Percentiles rank a stretch among this genome's conserved stretches.
phyloP scores from a whole-genome alignment of 1,140 invertebrate species.

The Oryctes rhinoceros region DNA sequence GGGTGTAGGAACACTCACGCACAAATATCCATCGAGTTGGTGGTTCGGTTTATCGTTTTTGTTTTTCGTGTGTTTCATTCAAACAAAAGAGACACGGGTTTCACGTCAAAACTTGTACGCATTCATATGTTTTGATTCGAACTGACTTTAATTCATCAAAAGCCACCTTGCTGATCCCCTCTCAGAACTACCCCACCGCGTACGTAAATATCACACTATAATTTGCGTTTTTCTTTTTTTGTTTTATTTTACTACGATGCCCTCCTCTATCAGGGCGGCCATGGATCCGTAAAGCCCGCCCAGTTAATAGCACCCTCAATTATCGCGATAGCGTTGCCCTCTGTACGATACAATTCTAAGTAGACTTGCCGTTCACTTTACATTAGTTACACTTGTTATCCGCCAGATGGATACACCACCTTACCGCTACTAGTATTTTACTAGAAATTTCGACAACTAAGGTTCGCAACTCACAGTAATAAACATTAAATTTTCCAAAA shows the following conservation, averaged over 20 bases:
- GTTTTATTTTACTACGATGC: slow-evolving; percentile 60
- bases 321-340: slow-evolving; percentile 52
- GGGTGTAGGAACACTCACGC: slow-evolving; percentile 48
- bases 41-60: slow-evolving; percentile 17
- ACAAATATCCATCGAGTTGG: slow-evolving; percentile 44
- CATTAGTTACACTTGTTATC: not conserved
- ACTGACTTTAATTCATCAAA: slow-evolving; percentile 60
- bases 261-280: slow-evolving; percentile 61
- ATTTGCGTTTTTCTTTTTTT: slow-evolving; percentile 60
- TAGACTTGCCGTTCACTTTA: not conserved
- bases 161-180: slow-evolving; percentile 58
- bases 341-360: slow-evolving; percentile 45
- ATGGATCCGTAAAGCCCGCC: slow-evolving; percentile 62
- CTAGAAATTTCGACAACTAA: too few species aligned
- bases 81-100: slow-evolving; percentile 35
- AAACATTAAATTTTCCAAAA: too few species aligned
- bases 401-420: slow-evolving; percentile 35
- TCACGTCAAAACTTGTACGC: slow-evolving; percentile 50
- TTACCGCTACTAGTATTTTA: not conserved
- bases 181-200: slow-evolving; percentile 60
- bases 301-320: slow-evolving; percentile 62
- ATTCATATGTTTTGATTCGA: slow-evolving; percentile 62
- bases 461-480: too few species aligned
- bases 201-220: slow-evolving; percentile 61
- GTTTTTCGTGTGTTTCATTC: not conserved